These are phyloP conservation scores for Sigmodon hispidus DNA, from an alignment of 2,113 vertebrate genomes.

Conservation along the genomic window DNA sequence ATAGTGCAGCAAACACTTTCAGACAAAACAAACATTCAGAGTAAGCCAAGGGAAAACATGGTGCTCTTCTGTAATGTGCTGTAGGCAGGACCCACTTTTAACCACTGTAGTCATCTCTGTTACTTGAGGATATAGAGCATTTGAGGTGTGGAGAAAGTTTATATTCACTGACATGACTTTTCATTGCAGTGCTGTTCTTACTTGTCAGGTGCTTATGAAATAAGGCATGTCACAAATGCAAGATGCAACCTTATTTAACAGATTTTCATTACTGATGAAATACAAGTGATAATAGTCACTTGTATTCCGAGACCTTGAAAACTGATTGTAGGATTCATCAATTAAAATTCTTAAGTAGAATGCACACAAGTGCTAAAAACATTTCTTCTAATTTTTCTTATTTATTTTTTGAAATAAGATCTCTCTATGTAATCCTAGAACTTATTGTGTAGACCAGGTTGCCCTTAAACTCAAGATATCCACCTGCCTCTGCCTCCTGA, in stretches of 20 bases:
- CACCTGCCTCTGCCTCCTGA: background rate
- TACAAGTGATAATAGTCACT: slow-evolving; percentile 29
- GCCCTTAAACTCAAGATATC: background rate
- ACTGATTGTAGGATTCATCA: slow-evolving; percentile 5
- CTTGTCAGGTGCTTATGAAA: slow-evolving; percentile 34
- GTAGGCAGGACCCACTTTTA: background rate
- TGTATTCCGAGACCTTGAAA: slow-evolving; percentile 55
- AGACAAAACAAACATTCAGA: background rate
- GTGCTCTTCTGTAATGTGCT: background rate
- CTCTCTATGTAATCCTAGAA: background rate
- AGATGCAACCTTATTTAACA: slow-evolving; percentile 23
- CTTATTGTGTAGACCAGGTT: background rate
- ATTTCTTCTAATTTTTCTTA: background rate
- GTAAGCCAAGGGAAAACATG: background rate
- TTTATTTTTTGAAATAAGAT: background rate
- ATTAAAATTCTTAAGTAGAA: slow-evolving; percentile 30
- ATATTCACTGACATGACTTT: background rate
- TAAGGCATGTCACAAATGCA: background rate
- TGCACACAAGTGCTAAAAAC: slow-evolving; percentile 25
- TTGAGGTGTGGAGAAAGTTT: background rate
- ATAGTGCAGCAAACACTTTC: background rate
- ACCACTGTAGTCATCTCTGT: background rate
- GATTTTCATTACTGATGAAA: background rate
- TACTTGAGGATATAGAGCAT: background rate
- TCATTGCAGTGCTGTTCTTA: background rate